A percentile compares a stretch with the other conserved stretches of the same genome.
Conservation (phyloP, 2,797 vertebrate species). For the Tokudaia muenninki region DNA sequence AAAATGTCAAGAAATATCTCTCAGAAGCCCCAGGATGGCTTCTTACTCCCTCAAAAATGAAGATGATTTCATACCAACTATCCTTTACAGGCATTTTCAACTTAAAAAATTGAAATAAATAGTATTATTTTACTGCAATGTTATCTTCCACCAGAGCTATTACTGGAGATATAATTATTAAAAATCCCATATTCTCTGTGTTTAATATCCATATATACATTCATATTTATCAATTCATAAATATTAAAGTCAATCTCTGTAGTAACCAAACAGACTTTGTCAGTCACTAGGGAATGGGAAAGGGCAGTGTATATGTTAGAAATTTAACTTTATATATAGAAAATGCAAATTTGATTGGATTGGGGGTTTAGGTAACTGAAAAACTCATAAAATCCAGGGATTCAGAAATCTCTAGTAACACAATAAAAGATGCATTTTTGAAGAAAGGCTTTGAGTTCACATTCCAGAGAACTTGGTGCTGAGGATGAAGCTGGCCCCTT, state of each 20-base stretch:
- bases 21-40: neutral
- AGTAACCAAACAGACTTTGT: neutral
- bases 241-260: neutral
- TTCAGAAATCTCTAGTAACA: slow-evolving; percentile 14
- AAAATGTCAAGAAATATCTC: slow-evolving; percentile 22
- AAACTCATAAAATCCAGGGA: neutral
- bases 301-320: fast-evolving
- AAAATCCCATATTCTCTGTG: neutral
- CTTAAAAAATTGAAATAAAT: slow-evolving; percentile 43
- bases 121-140: slow-evolving; percentile 40
- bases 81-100: neutral
- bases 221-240: neutral
- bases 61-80: neutral
- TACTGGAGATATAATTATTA: slow-evolving; percentile 18
- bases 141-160: neutral
- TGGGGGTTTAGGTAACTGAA: neutral
- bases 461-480: slow-evolving; percentile 12
- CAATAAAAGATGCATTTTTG: neutral
- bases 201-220: neutral
- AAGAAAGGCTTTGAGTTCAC: slow-evolving; percentile 12
- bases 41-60: slow-evolving; percentile 13
- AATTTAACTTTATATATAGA: neutral
- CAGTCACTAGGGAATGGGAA: neutral
- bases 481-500: slow-evolving; percentile 4
- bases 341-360: neutral